Evolutionary conservation across 2,888 invertebrate species (phyloP).

Genomic region (Scrobipalpa costella): DNA sequence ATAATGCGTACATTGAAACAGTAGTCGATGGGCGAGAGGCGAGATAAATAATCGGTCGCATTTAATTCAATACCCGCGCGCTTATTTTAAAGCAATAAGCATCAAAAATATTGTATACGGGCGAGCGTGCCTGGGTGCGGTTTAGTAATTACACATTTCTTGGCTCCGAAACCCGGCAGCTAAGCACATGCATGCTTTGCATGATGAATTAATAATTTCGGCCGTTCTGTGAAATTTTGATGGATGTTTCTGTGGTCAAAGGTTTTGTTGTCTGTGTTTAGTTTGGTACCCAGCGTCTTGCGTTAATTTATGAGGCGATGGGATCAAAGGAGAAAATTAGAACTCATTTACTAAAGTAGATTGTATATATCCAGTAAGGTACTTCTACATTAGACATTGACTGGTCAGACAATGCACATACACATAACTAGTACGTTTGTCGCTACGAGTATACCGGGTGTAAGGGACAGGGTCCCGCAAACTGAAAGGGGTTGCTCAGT

Average conservation of each 20-base stretch:
- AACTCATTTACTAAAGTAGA: background rate
- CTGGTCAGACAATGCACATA: no score
- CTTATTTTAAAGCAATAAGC: slow-evolving; percentile 17
- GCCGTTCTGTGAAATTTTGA: slow-evolving; percentile 11
- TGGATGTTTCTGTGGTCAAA: slow-evolving; percentile 12
- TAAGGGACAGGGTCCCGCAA: no score
- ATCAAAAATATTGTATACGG: slow-evolving; percentile 3
- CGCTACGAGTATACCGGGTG: no score
- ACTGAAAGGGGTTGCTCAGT: no score
- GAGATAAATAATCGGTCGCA: slow-evolving; percentile 14
- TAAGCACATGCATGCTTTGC: slow-evolving; percentile 14
- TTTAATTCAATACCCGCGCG: slow-evolving; percentile 14
- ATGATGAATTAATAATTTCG: slow-evolving; percentile 20
- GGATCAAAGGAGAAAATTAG: slow-evolving; percentile 10
- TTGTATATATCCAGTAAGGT: no score
- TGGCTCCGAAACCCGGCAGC: slow-evolving; percentile 21
- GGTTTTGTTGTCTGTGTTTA: slow-evolving; percentile 11
- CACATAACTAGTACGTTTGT: no score
- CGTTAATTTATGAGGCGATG: slow-evolving; percentile 1
- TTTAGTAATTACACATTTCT: slow-evolving; percentile 21
- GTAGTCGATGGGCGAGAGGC: slow-evolving; percentile 8
- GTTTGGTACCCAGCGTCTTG: background rate
- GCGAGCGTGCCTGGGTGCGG: slow-evolving; percentile 10
- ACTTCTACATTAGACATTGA: no score
- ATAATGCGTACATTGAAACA: slow-evolving; percentile 40